phyloP scores from a whole-genome alignment of 2,888 invertebrate genomes.

The Tipula helvola region DNA sequence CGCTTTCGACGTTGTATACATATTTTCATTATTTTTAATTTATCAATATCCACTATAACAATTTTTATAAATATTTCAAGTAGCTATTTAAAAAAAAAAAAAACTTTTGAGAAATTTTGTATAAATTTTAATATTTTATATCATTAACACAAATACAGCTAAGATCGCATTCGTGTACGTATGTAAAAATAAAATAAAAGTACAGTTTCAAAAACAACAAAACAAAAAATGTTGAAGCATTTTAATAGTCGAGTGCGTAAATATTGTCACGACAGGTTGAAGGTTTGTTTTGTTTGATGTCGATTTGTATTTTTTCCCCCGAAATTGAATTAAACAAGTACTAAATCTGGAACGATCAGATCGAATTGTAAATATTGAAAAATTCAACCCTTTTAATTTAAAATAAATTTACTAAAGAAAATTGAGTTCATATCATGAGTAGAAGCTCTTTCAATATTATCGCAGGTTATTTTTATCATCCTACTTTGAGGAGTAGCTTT shows the following conservation, averaged over 20 bases:
- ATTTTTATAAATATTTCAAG: conserved; percentile 1
- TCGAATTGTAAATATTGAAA: no score
- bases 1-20: background rate
- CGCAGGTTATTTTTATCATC: no score
- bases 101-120: background rate
- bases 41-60: background rate
- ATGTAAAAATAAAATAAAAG: background rate
- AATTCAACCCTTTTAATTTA: no score
- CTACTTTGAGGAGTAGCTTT: no score
- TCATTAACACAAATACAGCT: background rate
- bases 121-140: background rate
- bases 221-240: background rate
- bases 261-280: background rate
- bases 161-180: background rate
- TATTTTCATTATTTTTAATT: background rate
- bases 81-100: background rate
- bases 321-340: no score
- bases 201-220: background rate
- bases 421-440: no score
- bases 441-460: no score
- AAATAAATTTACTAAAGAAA: no score
- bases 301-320: no score
- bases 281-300: no score
- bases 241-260: background rate
- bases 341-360: background rate